Evolutionary conservation across 2,797 vertebrate species (phyloP).

Genomic region (Clamator glandarius): DNA sequence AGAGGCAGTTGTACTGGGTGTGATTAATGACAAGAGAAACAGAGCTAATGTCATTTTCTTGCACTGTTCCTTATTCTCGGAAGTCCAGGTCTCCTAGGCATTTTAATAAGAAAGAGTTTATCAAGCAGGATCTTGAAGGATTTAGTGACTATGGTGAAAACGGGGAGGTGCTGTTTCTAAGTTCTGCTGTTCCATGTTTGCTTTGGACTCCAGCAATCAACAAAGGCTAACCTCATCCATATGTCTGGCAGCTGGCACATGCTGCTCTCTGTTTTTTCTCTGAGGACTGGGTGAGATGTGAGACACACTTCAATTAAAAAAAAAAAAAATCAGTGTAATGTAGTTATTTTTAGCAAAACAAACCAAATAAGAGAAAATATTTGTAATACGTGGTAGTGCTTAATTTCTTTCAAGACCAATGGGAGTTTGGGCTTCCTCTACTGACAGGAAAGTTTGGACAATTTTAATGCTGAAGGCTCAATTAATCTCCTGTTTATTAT

Average conservation of each 20-base stretch:
- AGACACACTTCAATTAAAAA: not conserved
- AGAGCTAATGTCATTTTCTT: not conserved
- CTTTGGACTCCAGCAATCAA: not conserved
- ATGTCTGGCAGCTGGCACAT: not conserved
- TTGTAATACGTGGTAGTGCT: not conserved
- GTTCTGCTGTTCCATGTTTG: not conserved
- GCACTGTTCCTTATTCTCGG: not conserved
- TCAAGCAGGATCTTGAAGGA: not conserved
- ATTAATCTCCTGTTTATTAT: not conserved
- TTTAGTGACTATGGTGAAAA: not conserved
- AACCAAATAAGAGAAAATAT: not conserved
- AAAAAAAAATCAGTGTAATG: not conserved
- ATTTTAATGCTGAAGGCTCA: not conserved
- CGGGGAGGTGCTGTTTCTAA: not conserved
- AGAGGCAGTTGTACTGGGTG: not conserved
- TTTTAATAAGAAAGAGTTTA: not conserved
- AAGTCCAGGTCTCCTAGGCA: not conserved
- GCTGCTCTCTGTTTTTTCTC: not conserved
- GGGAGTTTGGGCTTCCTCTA: not conserved
- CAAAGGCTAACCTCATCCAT: not conserved
- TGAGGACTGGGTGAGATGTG: not conserved
- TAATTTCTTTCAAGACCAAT: conserved; percentile 24
- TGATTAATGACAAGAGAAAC: not conserved
- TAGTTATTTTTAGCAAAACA: conserved; percentile 3
- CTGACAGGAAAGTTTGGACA: not conserved